Evolutionary conservation across 2,113 vertebrate genomes (phyloP).

Genomic region (Toxostoma redivivum): DNA sequence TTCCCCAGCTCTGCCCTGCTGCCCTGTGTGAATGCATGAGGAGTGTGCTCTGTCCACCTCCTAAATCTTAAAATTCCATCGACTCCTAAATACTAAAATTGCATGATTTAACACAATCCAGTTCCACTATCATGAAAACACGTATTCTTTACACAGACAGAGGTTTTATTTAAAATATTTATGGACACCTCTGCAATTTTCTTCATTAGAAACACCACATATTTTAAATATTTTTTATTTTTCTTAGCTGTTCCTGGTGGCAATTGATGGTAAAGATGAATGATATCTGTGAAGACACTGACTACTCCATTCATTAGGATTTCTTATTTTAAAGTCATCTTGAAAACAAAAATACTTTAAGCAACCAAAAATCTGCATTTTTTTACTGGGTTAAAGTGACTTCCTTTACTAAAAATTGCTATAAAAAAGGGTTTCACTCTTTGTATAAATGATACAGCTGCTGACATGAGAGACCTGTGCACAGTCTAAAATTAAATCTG

Average conservation of each 20-base stretch:
- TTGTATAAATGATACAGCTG: neutral
- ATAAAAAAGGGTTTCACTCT: neutral
- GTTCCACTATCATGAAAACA: neutral
- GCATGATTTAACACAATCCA: neutral
- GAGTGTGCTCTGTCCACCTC: neutral
- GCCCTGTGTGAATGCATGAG: accelerated
- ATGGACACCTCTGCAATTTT: neutral
- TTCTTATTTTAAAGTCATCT: neutral
- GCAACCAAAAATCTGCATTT: neutral
- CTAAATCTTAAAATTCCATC: neutral
- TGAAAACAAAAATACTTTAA: neutral
- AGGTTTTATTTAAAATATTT: neutral
- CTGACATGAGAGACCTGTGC: neutral
- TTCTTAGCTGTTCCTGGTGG: neutral
- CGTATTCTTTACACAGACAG: accelerated
- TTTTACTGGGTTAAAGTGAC: neutral
- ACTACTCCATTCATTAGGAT: neutral
- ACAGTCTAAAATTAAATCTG: neutral
- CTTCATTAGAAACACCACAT: neutral
- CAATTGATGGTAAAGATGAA: neutral
- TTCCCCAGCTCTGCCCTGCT: neutral
- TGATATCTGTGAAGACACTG: neutral
- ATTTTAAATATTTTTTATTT: neutral
- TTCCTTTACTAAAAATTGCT: neutral
- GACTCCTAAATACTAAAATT: neutral